phyloP scores from a whole-genome alignment of 2,113 vertebrate genomes.

The Agelaius tricolor region DNA sequence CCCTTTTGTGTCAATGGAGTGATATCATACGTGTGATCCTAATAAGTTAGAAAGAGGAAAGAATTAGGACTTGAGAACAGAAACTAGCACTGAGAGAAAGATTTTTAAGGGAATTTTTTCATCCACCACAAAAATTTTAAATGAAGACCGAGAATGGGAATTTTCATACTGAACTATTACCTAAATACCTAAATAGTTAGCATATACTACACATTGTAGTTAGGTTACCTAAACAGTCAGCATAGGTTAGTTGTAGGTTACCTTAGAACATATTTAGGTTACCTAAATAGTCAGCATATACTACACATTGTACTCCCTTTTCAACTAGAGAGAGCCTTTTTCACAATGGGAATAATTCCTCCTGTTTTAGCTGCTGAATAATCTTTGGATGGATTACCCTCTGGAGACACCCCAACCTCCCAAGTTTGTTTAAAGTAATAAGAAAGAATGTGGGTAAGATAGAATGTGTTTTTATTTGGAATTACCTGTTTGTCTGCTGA shows the following conservation, averaged over 20 bases:
- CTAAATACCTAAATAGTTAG: neutral
- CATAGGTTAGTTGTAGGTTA: neutral
- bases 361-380: neutral
- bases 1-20: neutral
- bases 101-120: neutral
- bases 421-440: neutral
- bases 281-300: neutral
- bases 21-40: fast-evolving
- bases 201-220: neutral
- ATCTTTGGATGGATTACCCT: neutral
- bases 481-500: neutral
- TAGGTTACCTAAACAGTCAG: neutral
- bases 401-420: neutral
- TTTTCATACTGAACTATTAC: neutral
- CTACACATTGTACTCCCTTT: neutral
- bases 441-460: neutral
- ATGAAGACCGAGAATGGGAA: neutral
- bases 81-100: neutral
- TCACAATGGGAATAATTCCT: neutral
- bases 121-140: neutral
- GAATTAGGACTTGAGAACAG: neutral
- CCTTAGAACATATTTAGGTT: neutral
- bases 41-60: neutral
- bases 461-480: neutral
- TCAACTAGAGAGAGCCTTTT: neutral